These are phyloP conservation scores for Cylas formicarius DNA, from an alignment of 1,140 invertebrate species.

Conservation along the genomic window DNA sequence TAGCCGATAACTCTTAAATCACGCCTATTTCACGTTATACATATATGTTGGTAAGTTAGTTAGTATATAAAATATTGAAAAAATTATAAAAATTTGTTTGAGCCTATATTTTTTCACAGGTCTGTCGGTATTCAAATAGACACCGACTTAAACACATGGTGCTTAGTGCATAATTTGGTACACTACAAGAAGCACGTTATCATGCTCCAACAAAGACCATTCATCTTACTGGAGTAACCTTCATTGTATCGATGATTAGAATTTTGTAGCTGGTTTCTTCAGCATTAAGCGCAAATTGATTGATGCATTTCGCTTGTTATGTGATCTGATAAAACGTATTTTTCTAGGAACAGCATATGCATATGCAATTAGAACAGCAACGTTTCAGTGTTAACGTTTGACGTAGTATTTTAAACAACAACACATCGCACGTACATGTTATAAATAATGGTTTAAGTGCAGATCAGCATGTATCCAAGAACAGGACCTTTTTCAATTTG, in stretches of 20 bases:
- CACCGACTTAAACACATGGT: constrained; percentile 3
- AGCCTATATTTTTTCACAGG: no score
- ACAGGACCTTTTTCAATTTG: no score
- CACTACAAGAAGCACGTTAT: not conserved
- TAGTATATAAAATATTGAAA: no score
- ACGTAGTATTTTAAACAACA: not conserved
- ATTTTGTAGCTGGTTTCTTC: constrained; percentile 7
- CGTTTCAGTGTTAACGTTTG: not conserved
- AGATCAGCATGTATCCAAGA: not conserved
- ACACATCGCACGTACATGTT: not conserved
- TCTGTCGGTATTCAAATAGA: constrained; percentile 1
- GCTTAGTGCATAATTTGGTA: constrained; percentile 4
- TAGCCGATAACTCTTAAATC: no score
- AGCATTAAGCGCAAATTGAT: constrained; percentile 5
- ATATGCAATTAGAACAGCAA: not conserved
- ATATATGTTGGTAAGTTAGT: no score
- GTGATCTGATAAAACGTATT: constrained; percentile 4
- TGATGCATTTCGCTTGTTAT: constrained; percentile 3
- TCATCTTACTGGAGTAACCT: constrained; percentile 3
- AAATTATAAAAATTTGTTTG: no score
- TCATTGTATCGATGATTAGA: constrained; percentile 1
- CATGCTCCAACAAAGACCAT: constrained; percentile 2
- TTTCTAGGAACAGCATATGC: not conserved
- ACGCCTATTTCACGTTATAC: no score
- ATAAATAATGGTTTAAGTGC: not conserved